Evolutionary conservation across 2,888 invertebrate genomes (phyloP).

Genomic region (Cheilosia vernalis): DNA sequence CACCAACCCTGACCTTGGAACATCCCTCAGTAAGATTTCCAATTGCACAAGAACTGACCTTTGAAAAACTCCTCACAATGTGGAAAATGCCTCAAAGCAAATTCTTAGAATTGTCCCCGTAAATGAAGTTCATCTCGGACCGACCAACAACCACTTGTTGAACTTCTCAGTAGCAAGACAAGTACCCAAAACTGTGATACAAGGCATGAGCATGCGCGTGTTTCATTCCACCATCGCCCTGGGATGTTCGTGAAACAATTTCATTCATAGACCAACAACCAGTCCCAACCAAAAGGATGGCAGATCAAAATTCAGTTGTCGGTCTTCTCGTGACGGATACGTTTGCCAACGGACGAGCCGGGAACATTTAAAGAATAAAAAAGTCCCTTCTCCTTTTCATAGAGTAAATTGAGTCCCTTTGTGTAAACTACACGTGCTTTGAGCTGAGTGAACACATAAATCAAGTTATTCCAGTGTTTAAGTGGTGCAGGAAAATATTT

Average conservation of each 20-base stretch:
- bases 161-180: neutral
- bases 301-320: slow-evolving; percentile 47
- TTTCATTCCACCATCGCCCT: slow-evolving; percentile 21
- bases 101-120: neutral
- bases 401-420: slow-evolving; percentile 1
- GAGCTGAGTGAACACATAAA: neutral
- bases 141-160: slow-evolving; percentile 50
- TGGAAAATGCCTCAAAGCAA: neutral
- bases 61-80: neutral
- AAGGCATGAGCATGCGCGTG: slow-evolving; percentile 44
- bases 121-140: neutral
- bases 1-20: neutral
- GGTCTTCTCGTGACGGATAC: slow-evolving; percentile 52
- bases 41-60: neutral
- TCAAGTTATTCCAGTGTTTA: neutral
- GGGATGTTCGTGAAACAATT: slow-evolving; percentile 18
- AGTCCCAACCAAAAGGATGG: neutral
- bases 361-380: neutral
- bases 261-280: slow-evolving; percentile 51
- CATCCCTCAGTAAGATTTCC: neutral
- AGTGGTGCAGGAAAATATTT: too few relatives aligned
- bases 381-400: neutral
- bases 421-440: slow-evolving; percentile 4
- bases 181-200: slow-evolving; percentile 55
- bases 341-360: slow-evolving; percentile 36